These are phyloP conservation scores for Thysanoteuthis rhombus DNA, from an alignment of 2,888 invertebrate genomes.

Conservation along the genomic window DNA sequence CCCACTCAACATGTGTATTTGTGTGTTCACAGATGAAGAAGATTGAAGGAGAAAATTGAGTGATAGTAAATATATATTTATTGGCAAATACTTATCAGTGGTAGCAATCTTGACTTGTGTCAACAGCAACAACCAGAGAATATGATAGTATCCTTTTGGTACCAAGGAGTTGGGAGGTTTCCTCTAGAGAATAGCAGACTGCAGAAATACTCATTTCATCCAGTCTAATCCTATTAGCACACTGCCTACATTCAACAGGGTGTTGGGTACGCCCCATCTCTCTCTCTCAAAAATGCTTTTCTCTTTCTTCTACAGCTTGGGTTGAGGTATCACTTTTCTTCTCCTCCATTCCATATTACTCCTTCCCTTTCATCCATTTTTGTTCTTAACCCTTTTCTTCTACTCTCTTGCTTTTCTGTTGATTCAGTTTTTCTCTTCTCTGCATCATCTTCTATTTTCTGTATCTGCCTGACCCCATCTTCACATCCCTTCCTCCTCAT, in stretches of 20 bases:
- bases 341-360: neutral
- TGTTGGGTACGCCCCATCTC: neutral
- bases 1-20: no score
- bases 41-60: neutral
- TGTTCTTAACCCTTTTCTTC: neutral
- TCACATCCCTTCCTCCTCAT: neutral
- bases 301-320: neutral
- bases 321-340: no score
- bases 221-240: neutral
- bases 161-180: neutral
- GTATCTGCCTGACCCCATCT: no score
- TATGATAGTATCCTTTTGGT: neutral
- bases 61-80: neutral
- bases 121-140: neutral
- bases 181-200: neutral
- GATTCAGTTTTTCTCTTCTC: neutral
- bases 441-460: neutral
- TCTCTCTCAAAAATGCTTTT: neutral
- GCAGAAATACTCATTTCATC: no score
- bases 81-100: neutral
- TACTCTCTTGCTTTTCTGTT: no score
- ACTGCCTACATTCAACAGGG: neutral
- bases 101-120: neutral
- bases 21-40: neutral
- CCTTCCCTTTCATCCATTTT: neutral